Percentiles rank a stretch among this genome's conserved stretches.
Conservation (phyloP, 2,797 vertebrate species). For the Enteromius anoplus region DNA sequence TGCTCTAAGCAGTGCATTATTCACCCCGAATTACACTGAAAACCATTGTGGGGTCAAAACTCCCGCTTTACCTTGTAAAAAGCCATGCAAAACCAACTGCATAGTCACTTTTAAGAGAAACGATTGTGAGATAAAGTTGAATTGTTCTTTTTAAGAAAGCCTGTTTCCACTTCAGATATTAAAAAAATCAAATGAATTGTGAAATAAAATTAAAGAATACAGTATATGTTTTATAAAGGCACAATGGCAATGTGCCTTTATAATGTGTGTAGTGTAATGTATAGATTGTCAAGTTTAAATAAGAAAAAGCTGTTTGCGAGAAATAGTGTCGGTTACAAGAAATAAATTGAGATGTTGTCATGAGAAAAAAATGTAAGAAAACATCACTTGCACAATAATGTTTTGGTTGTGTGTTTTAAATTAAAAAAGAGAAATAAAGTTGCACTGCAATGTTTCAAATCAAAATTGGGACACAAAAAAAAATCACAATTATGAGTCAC, state of each 20-base stretch:
- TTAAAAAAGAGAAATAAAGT: not conserved
- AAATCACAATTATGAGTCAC: not conserved
- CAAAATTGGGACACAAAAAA: not conserved
- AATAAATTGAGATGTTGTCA: not conserved
- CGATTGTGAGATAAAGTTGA: not conserved
- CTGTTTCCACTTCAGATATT: not conserved
- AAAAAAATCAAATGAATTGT: not conserved
- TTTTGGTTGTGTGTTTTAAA: not conserved
- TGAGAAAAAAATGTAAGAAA: not conserved
- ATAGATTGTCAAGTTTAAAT: too few species aligned
- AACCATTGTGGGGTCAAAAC: not conserved
- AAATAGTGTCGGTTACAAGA: too few species aligned
- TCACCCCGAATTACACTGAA: not conserved
- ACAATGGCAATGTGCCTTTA: too few species aligned
- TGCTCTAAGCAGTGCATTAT: not conserved
- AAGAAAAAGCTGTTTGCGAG: too few species aligned
- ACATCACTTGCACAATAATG: not conserved
- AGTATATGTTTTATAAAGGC: not conserved
- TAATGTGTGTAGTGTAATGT: too few species aligned
- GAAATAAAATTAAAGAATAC: not conserved
- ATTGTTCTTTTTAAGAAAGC: not conserved
- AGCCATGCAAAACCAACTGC: not conserved
- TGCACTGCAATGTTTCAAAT: not conserved
- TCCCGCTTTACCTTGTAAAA: not conserved
- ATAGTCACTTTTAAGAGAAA: too few species aligned